Evolutionary conservation across 2,888 invertebrate species (phyloP), one percentile per base, ranked within the genome.

Genomic region (Drosophila kambysellisi): DNA sequence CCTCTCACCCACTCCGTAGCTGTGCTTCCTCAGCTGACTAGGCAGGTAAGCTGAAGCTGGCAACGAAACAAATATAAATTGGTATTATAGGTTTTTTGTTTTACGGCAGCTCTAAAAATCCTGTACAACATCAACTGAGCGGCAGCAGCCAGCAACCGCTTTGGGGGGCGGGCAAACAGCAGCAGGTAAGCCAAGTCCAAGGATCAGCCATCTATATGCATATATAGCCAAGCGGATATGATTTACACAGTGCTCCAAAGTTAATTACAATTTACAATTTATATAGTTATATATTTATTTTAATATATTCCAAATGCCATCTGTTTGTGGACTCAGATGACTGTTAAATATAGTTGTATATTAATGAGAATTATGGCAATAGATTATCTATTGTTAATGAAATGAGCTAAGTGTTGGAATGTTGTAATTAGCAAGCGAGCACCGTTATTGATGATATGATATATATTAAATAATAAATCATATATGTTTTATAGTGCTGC

Each of bases 121-220:
- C 43, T 43, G 11, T 35, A n/a, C 29, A 25, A 12, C 29, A 51
- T 25, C n/a, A 39, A 15, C n/a, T 29, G 39, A 29, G 17, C 33
- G 29, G n/a, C 20, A n/a, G 20, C 29, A 32, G 25, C 17, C 30
- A 25, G 52, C 53, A 33, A 39, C 52, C 54, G 30, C 50, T 60
- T 71, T 61, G 32, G 30, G 32, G 17, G 50, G 15, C 46, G 35
- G 48, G 53, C 58, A 50, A 46, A 17, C 29, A 58, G 76, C 73
- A 73, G 73, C 73, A 77, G 77, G 77, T 77, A 77, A 77, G 66
- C 37, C 6, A 39, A 52, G 30, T 9, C 20, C 52, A 12, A 51
- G 51, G 29, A 30, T 51, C 6, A 32, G 30, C 4, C 25, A 46
- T 46, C 46, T 25, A 25, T 46, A 46, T 25, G 7, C 12, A 15